phyloP scores from a whole-genome alignment of 1,140 invertebrate species.

The Aradophagus sp. region DNA sequence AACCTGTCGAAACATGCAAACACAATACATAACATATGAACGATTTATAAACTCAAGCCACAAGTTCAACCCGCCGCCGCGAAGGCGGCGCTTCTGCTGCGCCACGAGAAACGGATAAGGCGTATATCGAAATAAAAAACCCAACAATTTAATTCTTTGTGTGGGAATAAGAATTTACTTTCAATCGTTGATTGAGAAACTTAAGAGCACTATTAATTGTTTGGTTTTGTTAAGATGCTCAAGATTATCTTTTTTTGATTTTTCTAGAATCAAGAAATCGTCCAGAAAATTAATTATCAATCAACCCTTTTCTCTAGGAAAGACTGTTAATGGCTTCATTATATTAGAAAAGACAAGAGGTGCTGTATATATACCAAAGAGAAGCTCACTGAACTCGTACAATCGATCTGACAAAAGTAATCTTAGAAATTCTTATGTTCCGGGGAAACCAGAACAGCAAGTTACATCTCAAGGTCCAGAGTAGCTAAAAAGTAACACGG shows the following conservation, averaged over 20 bases:
- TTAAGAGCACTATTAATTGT: not conserved
- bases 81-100: too few relatives aligned
- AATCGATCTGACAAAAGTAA: not conserved
- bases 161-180: not conserved
- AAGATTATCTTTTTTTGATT: not conserved
- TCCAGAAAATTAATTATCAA: not conserved
- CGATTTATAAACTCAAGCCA: too few relatives aligned
- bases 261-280: not conserved
- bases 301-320: not conserved
- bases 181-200: not conserved
- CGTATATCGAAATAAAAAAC: too few relatives aligned
- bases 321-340: not conserved
- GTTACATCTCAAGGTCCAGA: constrained; percentile 2
- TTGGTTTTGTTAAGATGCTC: not conserved
- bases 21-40: too few relatives aligned
- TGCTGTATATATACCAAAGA: constrained; percentile 1
- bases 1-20: too few relatives aligned
- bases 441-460: not conserved
- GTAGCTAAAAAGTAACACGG: not conserved
- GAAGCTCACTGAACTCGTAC: not conserved
- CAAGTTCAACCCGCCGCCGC: too few relatives aligned
- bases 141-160: not conserved
- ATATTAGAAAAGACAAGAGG: not conserved
- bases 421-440: not conserved
- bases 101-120: too few relatives aligned